Evolutionary conservation across 2,113 vertebrate species (phyloP), one percentile per base, ranked within the genome.

Genomic region (Coryphaenoides rupestris): DNA sequence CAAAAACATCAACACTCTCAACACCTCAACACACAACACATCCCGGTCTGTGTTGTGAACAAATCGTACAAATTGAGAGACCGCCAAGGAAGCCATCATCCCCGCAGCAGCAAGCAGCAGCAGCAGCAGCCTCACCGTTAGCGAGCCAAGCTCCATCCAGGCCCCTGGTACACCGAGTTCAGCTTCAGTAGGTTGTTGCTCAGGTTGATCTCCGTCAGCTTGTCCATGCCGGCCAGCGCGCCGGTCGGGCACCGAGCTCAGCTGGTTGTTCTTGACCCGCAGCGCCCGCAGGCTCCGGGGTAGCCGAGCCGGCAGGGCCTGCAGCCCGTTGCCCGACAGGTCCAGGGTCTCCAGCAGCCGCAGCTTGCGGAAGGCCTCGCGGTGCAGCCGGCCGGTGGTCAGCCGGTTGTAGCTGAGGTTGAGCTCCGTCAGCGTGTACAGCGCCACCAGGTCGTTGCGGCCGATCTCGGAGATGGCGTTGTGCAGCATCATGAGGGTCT

Each of bases 331-430:
- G 17, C 97, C 97, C 0, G 96, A 98, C 63, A 99, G 79, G 72
- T 97, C 95, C 67, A 99, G 86, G 0, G 91, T 92, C 76, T 95
- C 93, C 1, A 99, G 87, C 1, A 91, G 60, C 7, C 95, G 92
- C 66, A 98, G 82, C 82, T 98, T 98, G 75, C 96, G 94, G 88
- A 99, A 99, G 58, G 96, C 94, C 0, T 98, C 95, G 0, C 91
- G 91, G 84, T 98, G 95, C 62, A 99, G 74, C 69, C 87, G 90
- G 45, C 84, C 19, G 73, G 88, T 96, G 55, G 90, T 95, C 76
- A 99, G 90, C 74, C 92, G 94, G 86, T 99, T 99, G 90, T 98
- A 99, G 88, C 96, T 98, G 58, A 99, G 92, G 83, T 99, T 99
- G 68, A 99, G 91, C 82, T 99, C 96, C 1, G 92, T 95, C 61